A percentile compares a stretch with the other conserved stretches of the same genome.
These are phyloP conservation scores for Tamandua tetradactyla DNA, from an alignment of 2,797 vertebrate species.

Conservation along the genomic window DNA sequence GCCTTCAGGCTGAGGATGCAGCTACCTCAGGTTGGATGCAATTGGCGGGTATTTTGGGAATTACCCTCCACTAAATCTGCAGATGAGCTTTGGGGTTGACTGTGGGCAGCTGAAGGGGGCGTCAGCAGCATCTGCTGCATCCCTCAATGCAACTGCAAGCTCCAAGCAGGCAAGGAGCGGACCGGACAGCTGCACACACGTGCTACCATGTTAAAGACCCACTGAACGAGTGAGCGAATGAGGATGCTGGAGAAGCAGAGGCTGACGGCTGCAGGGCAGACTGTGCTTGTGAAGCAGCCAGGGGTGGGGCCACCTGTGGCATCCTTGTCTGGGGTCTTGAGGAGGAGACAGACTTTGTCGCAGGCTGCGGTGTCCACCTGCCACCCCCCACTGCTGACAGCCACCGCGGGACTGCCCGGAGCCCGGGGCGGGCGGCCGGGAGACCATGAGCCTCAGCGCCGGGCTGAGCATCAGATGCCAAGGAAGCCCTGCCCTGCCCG, in stretches of 20 bases:
- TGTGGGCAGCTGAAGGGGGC: background rate
- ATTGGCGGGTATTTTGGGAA: accelerated
- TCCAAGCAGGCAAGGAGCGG: background rate
- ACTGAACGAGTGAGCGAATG: background rate
- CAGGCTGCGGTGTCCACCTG: background rate
- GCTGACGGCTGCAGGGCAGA: background rate
- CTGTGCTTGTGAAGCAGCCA: background rate
- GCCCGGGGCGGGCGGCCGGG: background rate
- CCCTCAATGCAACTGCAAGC: too few relatives aligned
- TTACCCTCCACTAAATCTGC: accelerated
- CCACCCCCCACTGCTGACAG: background rate
- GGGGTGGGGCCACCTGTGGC: too few relatives aligned
- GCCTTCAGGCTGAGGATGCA: background rate
- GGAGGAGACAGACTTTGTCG: background rate
- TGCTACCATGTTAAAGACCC: background rate
- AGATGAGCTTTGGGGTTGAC: background rate
- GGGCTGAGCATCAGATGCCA: background rate
- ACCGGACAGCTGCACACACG: accelerated
- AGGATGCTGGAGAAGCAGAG: background rate
- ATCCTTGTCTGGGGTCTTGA: background rate
- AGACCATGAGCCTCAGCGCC: background rate
- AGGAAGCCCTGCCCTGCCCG: background rate
- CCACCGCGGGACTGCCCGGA: background rate
- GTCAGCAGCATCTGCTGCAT: accelerated
- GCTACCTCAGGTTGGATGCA: background rate